These are phyloP conservation scores for Xestoiulus laeticollis DNA, from an alignment of 2,888 invertebrate genomes.

Conservation along the genomic window DNA sequence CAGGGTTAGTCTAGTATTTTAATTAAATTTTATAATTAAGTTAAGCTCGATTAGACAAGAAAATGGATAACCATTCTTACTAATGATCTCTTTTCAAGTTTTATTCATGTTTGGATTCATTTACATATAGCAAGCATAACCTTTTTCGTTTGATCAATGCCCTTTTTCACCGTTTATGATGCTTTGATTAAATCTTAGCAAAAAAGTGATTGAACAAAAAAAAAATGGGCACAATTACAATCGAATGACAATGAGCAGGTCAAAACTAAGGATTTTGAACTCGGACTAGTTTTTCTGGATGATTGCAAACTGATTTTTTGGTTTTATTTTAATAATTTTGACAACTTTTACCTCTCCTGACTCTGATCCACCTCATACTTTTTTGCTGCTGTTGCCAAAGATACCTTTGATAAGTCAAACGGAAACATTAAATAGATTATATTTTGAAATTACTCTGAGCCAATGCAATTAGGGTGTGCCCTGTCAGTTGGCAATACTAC, in stretches of 20 bases:
- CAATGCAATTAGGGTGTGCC: conserved; percentile 36
- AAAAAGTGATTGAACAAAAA: not conserved
- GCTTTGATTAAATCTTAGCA: not conserved
- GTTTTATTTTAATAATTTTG: not conserved
- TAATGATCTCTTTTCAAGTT: not conserved
- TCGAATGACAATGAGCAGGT: not conserved
- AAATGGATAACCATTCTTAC: not conserved
- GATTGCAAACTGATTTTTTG: not conserved
- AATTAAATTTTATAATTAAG: not conserved
- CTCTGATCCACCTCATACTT: not conserved
- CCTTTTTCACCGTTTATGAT: not conserved
- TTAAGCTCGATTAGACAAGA: not conserved
- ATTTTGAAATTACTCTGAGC: conserved; percentile 46
- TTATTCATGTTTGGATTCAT: not conserved
- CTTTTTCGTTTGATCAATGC: conserved; percentile 18
- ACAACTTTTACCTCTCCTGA: not conserved
- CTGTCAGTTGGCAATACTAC: conserved; percentile 18
- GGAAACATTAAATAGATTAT: conserved; percentile 50
- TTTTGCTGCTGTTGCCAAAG: not conserved
- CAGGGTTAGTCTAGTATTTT: not conserved
- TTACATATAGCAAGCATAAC: not conserved
- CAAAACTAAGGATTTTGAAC: conserved; percentile 27
- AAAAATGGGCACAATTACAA: not conserved
- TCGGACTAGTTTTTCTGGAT: conserved; percentile 38
- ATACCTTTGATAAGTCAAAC: conserved; percentile 47